phyloP scores from a whole-genome alignment of 2,113 vertebrate genomes.

The Callaeas wilsoni region DNA sequence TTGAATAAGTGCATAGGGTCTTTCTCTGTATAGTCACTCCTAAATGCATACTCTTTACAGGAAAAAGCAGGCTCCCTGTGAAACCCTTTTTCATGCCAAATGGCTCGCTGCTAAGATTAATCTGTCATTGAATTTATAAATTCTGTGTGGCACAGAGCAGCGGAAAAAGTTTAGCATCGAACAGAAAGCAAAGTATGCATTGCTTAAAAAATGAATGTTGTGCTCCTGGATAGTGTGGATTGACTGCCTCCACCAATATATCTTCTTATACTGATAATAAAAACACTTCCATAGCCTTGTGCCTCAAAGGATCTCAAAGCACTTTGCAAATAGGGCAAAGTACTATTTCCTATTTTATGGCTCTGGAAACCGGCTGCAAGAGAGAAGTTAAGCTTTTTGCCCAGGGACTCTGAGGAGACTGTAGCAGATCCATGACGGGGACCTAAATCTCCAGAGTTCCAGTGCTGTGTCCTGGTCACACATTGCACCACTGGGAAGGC shows the following conservation, averaged over 20 bases:
- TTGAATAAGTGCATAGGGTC: constrained; percentile 54
- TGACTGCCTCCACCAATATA: constrained; percentile 32
- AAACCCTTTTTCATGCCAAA: constrained; percentile 65
- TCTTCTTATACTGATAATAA: constrained; percentile 34
- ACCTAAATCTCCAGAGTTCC: not conserved
- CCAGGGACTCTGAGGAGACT: not conserved
- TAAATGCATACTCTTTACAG: constrained; percentile 59
- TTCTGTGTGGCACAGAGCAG: constrained; percentile 46
- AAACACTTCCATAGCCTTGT: constrained; percentile 20
- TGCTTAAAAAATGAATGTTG: constrained; percentile 34
- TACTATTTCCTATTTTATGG: not conserved
- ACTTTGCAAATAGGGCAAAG: constrained; percentile 13
- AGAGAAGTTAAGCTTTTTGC: constrained; percentile 1
- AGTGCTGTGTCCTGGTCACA: not conserved
- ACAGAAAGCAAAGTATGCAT: constrained; percentile 28
- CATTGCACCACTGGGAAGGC: not conserved
- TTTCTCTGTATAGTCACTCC: constrained; percentile 31
- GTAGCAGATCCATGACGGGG: not conserved
- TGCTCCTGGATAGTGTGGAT: constrained; percentile 19
- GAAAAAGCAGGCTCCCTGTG: constrained; percentile 63
- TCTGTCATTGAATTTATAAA: constrained; percentile 65
- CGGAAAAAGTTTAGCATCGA: constrained; percentile 42
- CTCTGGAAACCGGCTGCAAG: not conserved
- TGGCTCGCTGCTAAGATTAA: constrained; percentile 53
- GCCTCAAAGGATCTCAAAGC: constrained; percentile 39